Evolutionary conservation across 2,113 vertebrate genomes (phyloP), one percentile per base, ranked within the genome.

Genomic region (Pollachius pollachius): DNA sequence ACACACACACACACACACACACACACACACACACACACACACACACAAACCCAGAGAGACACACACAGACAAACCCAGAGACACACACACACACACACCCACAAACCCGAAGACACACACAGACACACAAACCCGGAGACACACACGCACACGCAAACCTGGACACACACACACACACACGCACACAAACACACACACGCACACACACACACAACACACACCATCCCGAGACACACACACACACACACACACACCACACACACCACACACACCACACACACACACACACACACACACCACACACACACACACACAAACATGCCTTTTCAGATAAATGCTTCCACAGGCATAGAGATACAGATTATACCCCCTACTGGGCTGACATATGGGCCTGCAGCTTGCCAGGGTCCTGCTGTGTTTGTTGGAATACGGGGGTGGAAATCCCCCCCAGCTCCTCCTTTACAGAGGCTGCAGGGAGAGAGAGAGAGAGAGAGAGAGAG

Each of bases 361-460:
- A 78, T 76, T 68, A 15, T 34, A 82, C 75, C 73, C 65, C 73
- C 78, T 71, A 71, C 78, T 79, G 78, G 30, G 71, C 69, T 68
- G 76, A 85, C 84, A 84, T 81, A 85, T 83, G 83, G 82, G 69
- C 67, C 70, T 48, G 70, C 67, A 77, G 67, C 58, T 58, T 80
- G 81, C 75, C 76, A 81, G 79, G 57, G 54, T 41, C 79, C 76
- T 69, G 76, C 75, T 81, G 81, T 61, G 81, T 69, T 9, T 70
- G 70, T 78, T 84, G 15, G 41, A 17, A 17, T 16, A 17, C 7
- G 77, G 58, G 70, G 52, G 56, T 48, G 6, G 30, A 34, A 4
- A 34, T 34, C 30, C 30, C 30, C 63, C 52, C 59, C 21, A 62
- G 52, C 30, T 7, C 30, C 30, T 34, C 6, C 1, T 23, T 23